Evolutionary conservation across 1,140 invertebrate species (phyloP), one percentile per base, ranked within the genome.

Genomic region (Drosophila sp.): DNA sequence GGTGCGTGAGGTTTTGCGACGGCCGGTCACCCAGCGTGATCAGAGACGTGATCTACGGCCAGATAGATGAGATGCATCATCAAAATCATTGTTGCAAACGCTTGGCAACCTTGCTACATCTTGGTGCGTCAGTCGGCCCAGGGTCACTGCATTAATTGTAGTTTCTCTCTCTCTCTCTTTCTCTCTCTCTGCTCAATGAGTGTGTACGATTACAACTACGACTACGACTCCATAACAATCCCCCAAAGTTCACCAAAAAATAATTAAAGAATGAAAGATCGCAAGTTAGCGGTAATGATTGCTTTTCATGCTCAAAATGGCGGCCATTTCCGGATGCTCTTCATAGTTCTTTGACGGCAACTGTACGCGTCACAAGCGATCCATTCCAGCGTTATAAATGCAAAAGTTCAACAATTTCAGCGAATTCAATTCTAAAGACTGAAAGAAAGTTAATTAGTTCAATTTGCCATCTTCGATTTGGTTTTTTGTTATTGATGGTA

Each of bases 21-120:
- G 21, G 57, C 18, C 25, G 7, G 25, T 16, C 16, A 25, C 21
- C 21, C 25, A 50, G 64, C 34, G 64, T 34, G 59, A 18, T 48
- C 69, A 54, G 54, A 72, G 76, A 83, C 80, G 80, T 82, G 80
- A 83, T 83, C 80, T 72, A 79, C 71, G 56, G 18, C 48, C 72
- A 79, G 45, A 82, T 83, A 21, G 21, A 83, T 63, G 27, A 72
- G 71, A 83, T 82, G 80, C 45, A 81, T 81, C 79, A 82, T 81
- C 79, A 64, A 76, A 57, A 45, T 38, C 57, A 62, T 29, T 27
- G 32, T 21, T 29, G 50, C 40, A 2, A 48, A 6, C 21, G 38
- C 38, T 29, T 38, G n/a, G 16, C 50, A 71, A 66, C 69, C 69
- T 72, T 72, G 53, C 46, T 32, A 13, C 18, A 65, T 74, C 80